Evolutionary conservation across 1,140 invertebrate species (phyloP), one percentile per base, ranked within the genome.

Genomic region (Drosophila azteca): DNA sequence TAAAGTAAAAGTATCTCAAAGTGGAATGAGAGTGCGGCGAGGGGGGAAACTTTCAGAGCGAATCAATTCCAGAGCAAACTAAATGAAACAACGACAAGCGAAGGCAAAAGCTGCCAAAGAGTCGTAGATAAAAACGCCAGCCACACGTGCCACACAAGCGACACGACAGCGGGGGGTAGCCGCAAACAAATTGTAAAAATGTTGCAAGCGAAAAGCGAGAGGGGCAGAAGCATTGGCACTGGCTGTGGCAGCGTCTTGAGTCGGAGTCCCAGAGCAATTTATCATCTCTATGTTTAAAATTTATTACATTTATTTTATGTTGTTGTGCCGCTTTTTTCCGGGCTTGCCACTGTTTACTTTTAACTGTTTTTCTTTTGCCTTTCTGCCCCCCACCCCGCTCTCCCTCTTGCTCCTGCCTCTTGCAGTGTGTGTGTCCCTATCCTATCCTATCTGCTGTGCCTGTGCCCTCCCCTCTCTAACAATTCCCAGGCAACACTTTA

Each of bases 231-330:
- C 35, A 39, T 39, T 39, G 35, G 77, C 31, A 66, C 49, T 53
- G 35, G 48, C 77, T 77, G 24, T 88, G 78, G 82, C 83, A 79
- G 70, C 82, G 79, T 79, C 77, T 88, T 73, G 64, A 83, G 72
- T 63, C 60, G 48, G 48, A 73, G 73, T 88, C 83, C 83, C 83
- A 73, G 68, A 88, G 83, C 83, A 88, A 88, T 88, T 88, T 88
- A 88, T 88, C 83, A 88, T 88, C 72, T 88, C 83, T 89, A 83
- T 89, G 83, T 83, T 88, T 88, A 83, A 88, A 88, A 88, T 88
- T 88, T 88, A 89, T 88, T 89, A 83, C 84, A 89, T 88, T 88
- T 88, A 89, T 88, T 88, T 88, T 78, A 88, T 79, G 84, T 88
- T 83, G 66, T 88, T 79, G 58, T 66, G 46, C 41, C 62, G 62